A percentile compares a stretch with the other conserved stretches of the same genome.
Conservation (phyloP, 1,140 invertebrate genomes). For the Trichonephila inaurata region DNA sequence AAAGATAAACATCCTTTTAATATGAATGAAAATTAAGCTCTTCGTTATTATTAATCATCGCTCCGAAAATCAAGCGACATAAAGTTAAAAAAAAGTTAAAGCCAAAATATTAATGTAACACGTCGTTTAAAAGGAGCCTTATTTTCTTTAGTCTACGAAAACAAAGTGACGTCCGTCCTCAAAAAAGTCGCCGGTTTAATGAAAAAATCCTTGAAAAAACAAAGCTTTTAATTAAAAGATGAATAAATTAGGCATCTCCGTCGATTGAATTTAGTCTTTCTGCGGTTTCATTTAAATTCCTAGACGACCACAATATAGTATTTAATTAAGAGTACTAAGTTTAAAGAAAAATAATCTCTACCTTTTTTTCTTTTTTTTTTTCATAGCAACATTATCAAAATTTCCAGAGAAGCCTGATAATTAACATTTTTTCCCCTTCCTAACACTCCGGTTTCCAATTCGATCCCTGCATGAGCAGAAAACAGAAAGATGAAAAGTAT, state of each 20-base stretch:
- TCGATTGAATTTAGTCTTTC: slow-evolving; percentile 45
- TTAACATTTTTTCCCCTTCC: slow-evolving; percentile 25
- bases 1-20: neutral
- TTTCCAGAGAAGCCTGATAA: slow-evolving; percentile 15
- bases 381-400: slow-evolving; percentile 14
- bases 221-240: slow-evolving; percentile 67
- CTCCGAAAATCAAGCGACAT: neutral
- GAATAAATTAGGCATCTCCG: slow-evolving; percentile 58
- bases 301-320: slow-evolving; percentile 30
- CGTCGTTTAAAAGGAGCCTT: neutral
- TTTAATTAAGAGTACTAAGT: slow-evolving; percentile 61
- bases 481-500: slow-evolving; percentile 19
- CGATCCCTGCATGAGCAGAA: neutral
- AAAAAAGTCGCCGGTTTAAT: slow-evolving; percentile 1
- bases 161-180: slow-evolving; percentile 14
- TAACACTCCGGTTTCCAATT: neutral
- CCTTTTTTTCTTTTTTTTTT: neutral
- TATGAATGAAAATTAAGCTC: neutral
- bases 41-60: slow-evolving; percentile 24
- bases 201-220: slow-evolving; percentile 63
- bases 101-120: slow-evolving; percentile 43
- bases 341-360: slow-evolving; percentile 51
- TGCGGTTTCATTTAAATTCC: slow-evolving; percentile 62
- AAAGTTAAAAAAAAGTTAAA: slow-evolving; percentile 38
- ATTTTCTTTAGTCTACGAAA: slow-evolving; percentile 56